Evolutionary conservation across 2,888 invertebrate species (phyloP), one percentile per base, ranked within the genome.

Genomic region (Silvanus unidentatus): DNA sequence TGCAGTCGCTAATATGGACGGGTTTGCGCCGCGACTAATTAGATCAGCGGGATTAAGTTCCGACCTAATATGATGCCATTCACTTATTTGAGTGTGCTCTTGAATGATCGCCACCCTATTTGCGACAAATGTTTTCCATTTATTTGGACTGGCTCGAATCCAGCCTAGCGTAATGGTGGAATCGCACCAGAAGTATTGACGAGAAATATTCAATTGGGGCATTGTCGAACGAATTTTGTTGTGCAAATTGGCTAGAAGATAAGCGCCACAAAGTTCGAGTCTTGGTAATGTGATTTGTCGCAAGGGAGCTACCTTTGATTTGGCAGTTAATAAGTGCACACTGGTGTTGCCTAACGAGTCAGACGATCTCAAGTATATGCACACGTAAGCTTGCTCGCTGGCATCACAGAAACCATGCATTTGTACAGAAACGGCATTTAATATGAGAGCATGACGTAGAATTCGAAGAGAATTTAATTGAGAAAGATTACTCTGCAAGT

Each of bases 271-370:
- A 13, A 61, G 45, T 47, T 63, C 60, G 4, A 60, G 42, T 38
- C 59, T 41, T 5, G 61, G 58, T 8, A 57, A 30, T 1, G 57
- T 49, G 2, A 49, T 42, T 4, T 27, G 40, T 42, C 61, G 60
- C 8, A 61, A 11, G 9, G 61, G 58, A 5, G 63, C 58, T 9
- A 64, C 58, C 8, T 57, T 44, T 2, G 57, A 54, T 47, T 65
- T 63, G 2, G 64, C 44, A 28, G 52, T 54, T 6, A 63, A 16
- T 28, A 64, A 14, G 28, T 38, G 29, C 39, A 22, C 27, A 13
- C 39, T 22, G 11, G 44, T 32, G 2, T 34, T 38, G 2, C 15
- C 27, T 12, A 48, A 27, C 4, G 11, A 4, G 39, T 50, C 44
- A 9, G 44, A 10, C 9, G 35, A 34, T 11, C 46, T 12, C 2